Base-by-base conservation (phyloP, 2,888 invertebrate species). In the Pyrgus malvae region DNA sequence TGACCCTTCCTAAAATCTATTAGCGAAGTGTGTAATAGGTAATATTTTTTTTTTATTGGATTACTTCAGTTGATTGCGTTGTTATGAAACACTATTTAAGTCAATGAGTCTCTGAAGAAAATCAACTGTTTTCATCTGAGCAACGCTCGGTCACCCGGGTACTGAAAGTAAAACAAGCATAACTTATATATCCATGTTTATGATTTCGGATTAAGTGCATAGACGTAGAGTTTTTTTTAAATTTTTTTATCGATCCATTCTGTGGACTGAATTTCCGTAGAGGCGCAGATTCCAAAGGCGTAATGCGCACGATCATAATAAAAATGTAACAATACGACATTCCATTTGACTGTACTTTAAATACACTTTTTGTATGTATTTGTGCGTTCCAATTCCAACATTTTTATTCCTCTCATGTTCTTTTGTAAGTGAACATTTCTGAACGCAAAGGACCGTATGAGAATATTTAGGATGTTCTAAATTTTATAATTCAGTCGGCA, bases 391-490 rank as follows among this genome's bases (percentile, higher is more conserved):
- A 4, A 4, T 2, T 16, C 25, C 11, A 12, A 25, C 23, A 35
- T 19, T 41, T 42, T 21, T 50, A 50, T 50, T 41, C 33, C 16
- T 3, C 12, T 19, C 17, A 27, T 17, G 35, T 11, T 21, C n/a
- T 8, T 42, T 31, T 38, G 37, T 29, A 27, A 38, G 16, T 3
- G 33, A 48, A 48, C 14, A 49, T 17, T 49, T 49, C 31, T 23
- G 11, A 44, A 25, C 41, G 25, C 33, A 25, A 50, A 29, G 44
- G 12, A 44, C 42, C 9, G 6, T n/a, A 11, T 2, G 19, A 5
- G 35, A 41, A 44, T 38, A 17, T 38, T 21, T 19, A 25, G 23
- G 37, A 38, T 53, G 51, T 53, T 53, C 38, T 53, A 51, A 51
- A 51, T 51, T 51, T 27, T 17, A 38, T n/a, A 11, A 27, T 45